A percentile compares a stretch with the other conserved stretches of the same genome.
These are phyloP conservation scores for Aplidium turbinatum DNA, from an alignment of 23 tunicate species.

Conservation along the genomic window DNA sequence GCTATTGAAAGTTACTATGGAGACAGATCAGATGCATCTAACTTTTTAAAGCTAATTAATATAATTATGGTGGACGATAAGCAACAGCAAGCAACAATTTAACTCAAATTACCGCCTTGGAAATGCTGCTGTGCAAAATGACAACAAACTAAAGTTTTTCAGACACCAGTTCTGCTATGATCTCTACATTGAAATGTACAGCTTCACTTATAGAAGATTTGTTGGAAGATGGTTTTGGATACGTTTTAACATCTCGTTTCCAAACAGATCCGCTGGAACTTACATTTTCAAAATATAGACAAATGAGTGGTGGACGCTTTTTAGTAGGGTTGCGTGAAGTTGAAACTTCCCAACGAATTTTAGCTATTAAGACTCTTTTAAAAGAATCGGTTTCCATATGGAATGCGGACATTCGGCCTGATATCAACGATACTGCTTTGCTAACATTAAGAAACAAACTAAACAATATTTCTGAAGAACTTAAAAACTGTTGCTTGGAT, in stretches of 20 bases:
- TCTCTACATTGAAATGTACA: not conserved
- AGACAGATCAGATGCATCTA: not conserved
- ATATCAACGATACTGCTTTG: too few species aligned
- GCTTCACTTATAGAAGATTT: slow-evolving; percentile 9
- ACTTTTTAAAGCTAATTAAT: slow-evolving; percentile 2
- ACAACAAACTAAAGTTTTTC: not conserved
- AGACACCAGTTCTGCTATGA: not conserved
- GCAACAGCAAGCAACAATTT: slow-evolving; percentile 18
- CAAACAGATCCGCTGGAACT: not conserved
- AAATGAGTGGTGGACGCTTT: not conserved
- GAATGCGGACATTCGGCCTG: too few species aligned
- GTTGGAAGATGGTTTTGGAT: not conserved
- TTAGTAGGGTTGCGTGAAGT: not conserved
- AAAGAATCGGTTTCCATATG: too few species aligned
- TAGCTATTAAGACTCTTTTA: too few species aligned
- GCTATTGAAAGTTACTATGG: slow-evolving; percentile 17
- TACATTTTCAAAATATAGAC: not conserved
- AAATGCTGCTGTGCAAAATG: slow-evolving; percentile 3
- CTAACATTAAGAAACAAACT: not conserved
- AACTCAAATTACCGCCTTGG: slow-evolving; percentile 1
- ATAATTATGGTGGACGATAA: slow-evolving; percentile 3
- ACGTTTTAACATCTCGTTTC: slow-evolving; percentile 6
- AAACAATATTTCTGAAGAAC: not conserved
- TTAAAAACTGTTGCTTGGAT: not conserved
- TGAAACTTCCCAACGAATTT: too few species aligned